Base-by-base conservation (phyloP, 2,888 invertebrate genomes). In the Acleris sparsana region DNA sequence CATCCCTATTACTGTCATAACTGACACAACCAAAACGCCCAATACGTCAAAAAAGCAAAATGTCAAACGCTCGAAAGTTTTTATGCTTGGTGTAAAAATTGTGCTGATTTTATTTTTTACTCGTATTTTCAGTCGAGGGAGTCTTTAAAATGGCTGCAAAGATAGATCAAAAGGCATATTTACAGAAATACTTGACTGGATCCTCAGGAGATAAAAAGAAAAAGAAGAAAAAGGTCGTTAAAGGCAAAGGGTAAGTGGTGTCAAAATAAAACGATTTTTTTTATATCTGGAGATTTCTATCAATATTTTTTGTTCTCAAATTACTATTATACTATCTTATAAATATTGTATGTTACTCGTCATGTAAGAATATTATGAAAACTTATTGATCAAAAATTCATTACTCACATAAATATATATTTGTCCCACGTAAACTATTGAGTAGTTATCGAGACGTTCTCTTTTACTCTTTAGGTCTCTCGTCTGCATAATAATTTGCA, bases 81-180 rank as follows among this genome's bases (percentile, higher is more conserved):
- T 51, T 51, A 51, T 13, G 29, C 51, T 65, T 65, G 25, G 51
- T 55, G 55, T 65, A 46, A 39, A 48, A 18, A 44, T 9, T 33
- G 49, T 16, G 20, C 49, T 53, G 13, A 56, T 29, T 51, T 46
- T 46, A 61, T 51, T 61, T 61, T 65, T 6, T 20, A 46, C 49
- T 33, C 7, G 48, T 43, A 48, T 60, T 60, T 51, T 60, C 20
- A 33, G n/a, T 46, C 17, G 17, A 22, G 33, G 17, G 20, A 20
- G 48, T 44, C 18, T 7, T 61, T 58, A 80, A 74, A 76, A 93
- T 93, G 93, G 77, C 90, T 72, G 76, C 85, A 62, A 88, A 87
- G 73, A 85, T 96, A 67, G 94, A 94, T 81, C 96, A 97, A 79
- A 97, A 96, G 76, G 94, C 96, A 70, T 97, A 97, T 84, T 89